A percentile compares a stretch with the other conserved stretches of the same genome.
Evolutionary conservation across 2,113 vertebrate species (phyloP).

Genomic region (Parus major): DNA sequence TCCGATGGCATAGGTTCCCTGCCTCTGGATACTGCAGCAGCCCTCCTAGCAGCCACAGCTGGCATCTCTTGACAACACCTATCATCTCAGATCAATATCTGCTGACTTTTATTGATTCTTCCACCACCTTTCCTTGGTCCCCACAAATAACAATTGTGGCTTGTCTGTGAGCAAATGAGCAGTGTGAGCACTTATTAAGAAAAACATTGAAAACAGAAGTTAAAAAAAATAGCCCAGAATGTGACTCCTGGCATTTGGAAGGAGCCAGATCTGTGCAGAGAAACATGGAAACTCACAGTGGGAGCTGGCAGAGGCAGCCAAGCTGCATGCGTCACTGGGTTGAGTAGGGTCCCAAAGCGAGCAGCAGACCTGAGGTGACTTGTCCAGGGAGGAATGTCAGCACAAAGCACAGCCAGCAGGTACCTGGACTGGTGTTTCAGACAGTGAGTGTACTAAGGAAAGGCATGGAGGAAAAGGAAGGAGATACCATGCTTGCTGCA

Average conservation of each 20-base stretch:
- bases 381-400: neutral
- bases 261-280: neutral
- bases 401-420: neutral
- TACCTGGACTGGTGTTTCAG: neutral
- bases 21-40: neutral
- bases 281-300: neutral
- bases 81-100: neutral
- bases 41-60: neutral
- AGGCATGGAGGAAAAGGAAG: neutral
- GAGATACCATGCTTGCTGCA: neutral
- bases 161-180: neutral
- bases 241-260: neutral
- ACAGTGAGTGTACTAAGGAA: neutral
- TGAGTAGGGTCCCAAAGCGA: neutral
- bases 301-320: neutral
- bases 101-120: neutral
- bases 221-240: neutral
- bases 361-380: neutral
- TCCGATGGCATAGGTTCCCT: fast-evolving
- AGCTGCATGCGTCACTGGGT: neutral
- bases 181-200: neutral
- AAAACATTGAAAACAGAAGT: neutral
- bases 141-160: neutral
- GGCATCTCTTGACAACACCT: neutral
- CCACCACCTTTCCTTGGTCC: neutral